Conservation (phyloP, 2,888 invertebrate genomes). For the Drosophila greeni region DNA sequence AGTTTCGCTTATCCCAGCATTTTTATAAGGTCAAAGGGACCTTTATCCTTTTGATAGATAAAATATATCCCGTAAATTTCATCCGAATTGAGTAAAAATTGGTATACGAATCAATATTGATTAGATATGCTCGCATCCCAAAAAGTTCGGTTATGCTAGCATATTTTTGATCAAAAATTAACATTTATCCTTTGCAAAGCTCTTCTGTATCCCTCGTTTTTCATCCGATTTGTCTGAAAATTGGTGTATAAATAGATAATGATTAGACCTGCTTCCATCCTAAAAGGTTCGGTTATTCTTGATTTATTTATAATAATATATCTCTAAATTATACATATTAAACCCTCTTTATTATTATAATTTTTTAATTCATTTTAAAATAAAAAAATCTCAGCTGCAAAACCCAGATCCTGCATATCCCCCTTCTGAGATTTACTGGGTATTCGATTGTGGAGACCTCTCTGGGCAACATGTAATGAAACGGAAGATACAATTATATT, state of each 20-base stretch:
- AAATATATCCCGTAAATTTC: background rate
- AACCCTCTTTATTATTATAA: background rate
- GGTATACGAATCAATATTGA: too few species aligned
- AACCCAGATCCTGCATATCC: background rate
- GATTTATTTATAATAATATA: too few species aligned
- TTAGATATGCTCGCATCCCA: background rate
- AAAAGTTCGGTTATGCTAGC: background rate
- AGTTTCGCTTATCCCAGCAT: background rate
- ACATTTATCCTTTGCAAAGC: too few species aligned
- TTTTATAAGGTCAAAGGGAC: background rate
- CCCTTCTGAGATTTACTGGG: background rate
- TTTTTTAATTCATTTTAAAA: background rate
- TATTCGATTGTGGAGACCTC: constrained; percentile 31
- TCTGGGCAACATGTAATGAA: constrained; percentile 68
- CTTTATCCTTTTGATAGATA: background rate
- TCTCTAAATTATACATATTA: too few species aligned
- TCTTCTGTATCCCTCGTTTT: background rate
- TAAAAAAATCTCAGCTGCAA: background rate
- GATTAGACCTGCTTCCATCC: background rate
- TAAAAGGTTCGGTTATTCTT: background rate
- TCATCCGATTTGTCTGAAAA: background rate
- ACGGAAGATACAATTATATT: constrained; percentile 72
- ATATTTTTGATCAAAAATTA: background rate
- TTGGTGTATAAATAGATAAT: background rate
- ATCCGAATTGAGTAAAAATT: background rate